A percentile compares a stretch with the other conserved stretches of the same genome.
Conservation (phyloP, 2,113 vertebrate species). For the Archilochus colubris region DNA sequence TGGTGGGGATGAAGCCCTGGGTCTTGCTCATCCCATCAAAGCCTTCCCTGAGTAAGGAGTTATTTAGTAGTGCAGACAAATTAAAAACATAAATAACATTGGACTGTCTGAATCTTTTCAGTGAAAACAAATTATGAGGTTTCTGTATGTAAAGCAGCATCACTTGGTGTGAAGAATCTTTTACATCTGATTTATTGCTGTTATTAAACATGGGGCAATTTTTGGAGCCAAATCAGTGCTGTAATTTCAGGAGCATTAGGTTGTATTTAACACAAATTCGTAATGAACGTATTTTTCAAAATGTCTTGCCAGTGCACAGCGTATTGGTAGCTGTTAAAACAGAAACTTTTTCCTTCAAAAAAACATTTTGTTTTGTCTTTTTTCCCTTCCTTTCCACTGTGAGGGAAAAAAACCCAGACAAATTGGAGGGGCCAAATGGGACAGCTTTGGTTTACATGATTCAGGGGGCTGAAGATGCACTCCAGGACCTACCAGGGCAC, state of each 20-base stretch:
- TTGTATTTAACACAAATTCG: conserved; percentile 24
- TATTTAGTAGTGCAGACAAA: conserved; percentile 75
- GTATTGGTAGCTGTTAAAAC: not conserved
- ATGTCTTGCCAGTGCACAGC: not conserved
- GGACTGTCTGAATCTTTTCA: conserved; percentile 71
- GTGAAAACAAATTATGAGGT: conserved; percentile 76
- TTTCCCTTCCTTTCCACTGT: conserved; percentile 19
- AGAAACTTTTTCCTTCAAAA: not conserved
- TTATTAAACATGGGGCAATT: conserved; percentile 39
- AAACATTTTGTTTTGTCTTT: not conserved
- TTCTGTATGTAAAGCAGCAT: conserved; percentile 75
- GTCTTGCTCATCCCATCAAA: not conserved
- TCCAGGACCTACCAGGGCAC: conserved; percentile 56
- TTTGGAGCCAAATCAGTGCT: conserved; percentile 19
- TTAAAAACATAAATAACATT: conserved; percentile 79
- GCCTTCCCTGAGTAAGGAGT: conserved; percentile 14
- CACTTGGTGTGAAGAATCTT: conserved; percentile 44
- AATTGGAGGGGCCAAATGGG: not conserved
- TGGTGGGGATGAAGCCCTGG: rapidly evolving
- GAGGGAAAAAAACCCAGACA: not conserved
- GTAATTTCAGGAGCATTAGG: conserved; percentile 20
- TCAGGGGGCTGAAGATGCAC: conserved; percentile 78
- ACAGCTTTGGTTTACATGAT: conserved; percentile 32
- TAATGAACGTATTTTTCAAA: not conserved
- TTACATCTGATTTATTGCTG: conserved; percentile 64